Evolutionary conservation across 1,140 invertebrate species (phyloP), one percentile per base, ranked within the genome.

Genomic region (Carposina sasakii): DNA sequence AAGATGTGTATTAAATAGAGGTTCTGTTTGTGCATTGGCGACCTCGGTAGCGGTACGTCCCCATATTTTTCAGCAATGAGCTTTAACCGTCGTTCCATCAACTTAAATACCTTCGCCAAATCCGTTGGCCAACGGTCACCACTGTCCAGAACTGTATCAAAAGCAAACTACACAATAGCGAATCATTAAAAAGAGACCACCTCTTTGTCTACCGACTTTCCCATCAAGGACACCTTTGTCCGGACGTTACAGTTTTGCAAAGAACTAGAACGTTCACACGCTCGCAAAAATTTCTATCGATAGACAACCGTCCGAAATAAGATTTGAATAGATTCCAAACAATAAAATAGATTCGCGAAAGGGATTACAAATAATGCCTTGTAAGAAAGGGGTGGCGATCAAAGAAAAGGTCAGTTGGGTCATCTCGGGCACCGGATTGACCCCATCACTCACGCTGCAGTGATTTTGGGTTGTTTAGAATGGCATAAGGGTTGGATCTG

Each of bases 171-270:
- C 60, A 83, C 71, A 83, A 83, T 39, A 71, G 68, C 60, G 46
- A 69, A 74, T 83, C 72, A 81, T 84, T 84, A 84, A 81, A 84
- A 81, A 73, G 76, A 81, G 76, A 71, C 77, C 79, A 76, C 48
- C 64, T 53, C 55, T 70, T 81, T 81, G 77, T 83, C 73, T 78
- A 68, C 53, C 59, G 48, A 69, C 71, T 73, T 79, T 81, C 76
- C 72, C 79, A 79, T 73, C 8, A 9, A 75, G 24, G 36, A 9
- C 19, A 12, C 24, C 63, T 57, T 78, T 74, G 68, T 74, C 54
- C 41, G 60, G 44, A 67, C 75, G 79, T 73, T 84, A 81, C 79
- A 74, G 63, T 81, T 83, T 81, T 70, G 79, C 79, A 81, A 81
- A 72, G 71, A 74, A 81, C 70, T 84, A 81, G 76, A 79, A 37